Base-by-base conservation (phyloP, 2,888 invertebrate genomes). In the Lepidochrysops patricia region DNA sequence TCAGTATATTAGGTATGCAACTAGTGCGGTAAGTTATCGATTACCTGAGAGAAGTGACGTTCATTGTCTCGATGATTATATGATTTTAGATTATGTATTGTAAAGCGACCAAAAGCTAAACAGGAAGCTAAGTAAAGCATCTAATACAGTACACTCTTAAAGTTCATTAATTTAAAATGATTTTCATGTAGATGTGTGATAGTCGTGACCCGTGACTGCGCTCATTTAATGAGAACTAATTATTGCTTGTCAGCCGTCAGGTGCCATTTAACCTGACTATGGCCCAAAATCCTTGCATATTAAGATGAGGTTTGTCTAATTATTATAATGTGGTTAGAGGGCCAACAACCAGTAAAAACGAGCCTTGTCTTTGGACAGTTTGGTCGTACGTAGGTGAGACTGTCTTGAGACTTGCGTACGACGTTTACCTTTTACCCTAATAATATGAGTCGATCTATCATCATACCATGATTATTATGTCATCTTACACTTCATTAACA, bases 181-280 rank as follows among this genome's bases (percentile, higher is more conserved):
- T 29, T 54, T 54, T 32, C 54, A 13, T 54, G 54, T 54, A 29
- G 29, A 54, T 54, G 54, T 3, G 15, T 26, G 29, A 54, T 54
- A 54, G 29, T 43, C 54, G 15, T 29, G 15, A 15, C 4, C 32
- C 12, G 19, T 32, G 29, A 19, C 29, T 54, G 29, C 29, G 54
- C 19, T 12, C 13, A 4, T 32, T 12, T 54, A 54, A 54, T 54
- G 27, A 54, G 54, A 29, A 32, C 15, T 54, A 54, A 54, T 54
- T 54, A 54, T 54, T 54, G 32, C 54, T 29, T 32, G 54, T 54
- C 54, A 32, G 54, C 15, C 54, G 54, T 29, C 27, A 54, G 32
- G 32, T 29, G 29, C 15, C 54, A 29, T 29, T 27, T 26, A 52
- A 26, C 52, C 2, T 15, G 13, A 43, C 7, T 2, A 29, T 29